Conservation (phyloP, 2,113 vertebrate genomes). For the Antechinus stuartii region DNA sequence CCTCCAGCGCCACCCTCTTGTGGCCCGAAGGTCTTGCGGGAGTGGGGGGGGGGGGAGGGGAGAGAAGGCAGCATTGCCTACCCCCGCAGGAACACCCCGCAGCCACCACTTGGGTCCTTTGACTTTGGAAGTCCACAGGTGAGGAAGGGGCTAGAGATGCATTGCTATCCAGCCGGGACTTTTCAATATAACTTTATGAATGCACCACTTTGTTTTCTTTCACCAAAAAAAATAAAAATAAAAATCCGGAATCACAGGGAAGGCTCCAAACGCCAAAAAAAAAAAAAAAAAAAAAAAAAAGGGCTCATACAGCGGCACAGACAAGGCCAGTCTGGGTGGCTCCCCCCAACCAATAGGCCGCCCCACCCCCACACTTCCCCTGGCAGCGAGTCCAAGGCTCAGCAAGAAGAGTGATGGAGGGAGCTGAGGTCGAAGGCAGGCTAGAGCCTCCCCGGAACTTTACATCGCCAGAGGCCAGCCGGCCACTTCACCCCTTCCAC, state of each 20-base stretch:
- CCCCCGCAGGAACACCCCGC: conserved; percentile 54
- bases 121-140: too few relatives aligned
- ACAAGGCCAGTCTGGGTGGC: not conserved
- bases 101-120: conserved; percentile 40
- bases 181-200: too few relatives aligned
- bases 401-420: too few relatives aligned
- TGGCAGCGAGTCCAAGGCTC: not conserved
- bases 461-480: too few relatives aligned
- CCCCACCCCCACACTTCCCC: not conserved
- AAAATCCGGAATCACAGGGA: not conserved
- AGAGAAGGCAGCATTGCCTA: conserved; percentile 20
- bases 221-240: too few relatives aligned
- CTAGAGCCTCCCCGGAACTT: not conserved
- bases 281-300: not conserved
- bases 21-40: conserved; percentile 9
- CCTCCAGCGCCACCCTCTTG: too few relatives aligned
- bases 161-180: too few relatives aligned
- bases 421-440: too few relatives aligned
- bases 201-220: too few relatives aligned
- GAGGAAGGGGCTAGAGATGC: too few relatives aligned
- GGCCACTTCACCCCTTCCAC: not conserved
- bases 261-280: not conserved
- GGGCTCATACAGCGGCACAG: not conserved
- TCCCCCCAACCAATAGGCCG: not conserved
- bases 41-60: not conserved